Conservation (phyloP, 2,797 vertebrate genomes). For the Falco rusticolus region DNA sequence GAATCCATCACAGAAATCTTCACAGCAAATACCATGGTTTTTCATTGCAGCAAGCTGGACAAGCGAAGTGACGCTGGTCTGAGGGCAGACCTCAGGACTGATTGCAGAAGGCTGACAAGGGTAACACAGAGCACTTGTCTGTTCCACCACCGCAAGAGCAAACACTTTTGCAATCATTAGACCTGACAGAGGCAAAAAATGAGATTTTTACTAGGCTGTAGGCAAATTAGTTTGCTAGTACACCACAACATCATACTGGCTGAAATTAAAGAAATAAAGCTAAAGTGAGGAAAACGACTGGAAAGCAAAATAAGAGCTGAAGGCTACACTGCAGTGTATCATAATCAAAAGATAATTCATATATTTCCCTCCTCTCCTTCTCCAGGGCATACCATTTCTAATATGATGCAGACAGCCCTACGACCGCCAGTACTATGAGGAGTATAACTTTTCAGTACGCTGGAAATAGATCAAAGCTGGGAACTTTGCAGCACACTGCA, state of each 20-base stretch:
- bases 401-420: background rate
- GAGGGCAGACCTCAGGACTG: background rate
- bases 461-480: background rate
- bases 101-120: background rate
- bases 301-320: conserved; percentile 28
- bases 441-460: background rate
- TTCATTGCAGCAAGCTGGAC: background rate
- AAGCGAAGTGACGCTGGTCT: background rate
- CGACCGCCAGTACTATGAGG: background rate
- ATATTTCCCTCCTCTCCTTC: background rate
- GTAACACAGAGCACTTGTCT: background rate
- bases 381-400: background rate
- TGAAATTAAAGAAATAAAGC: conserved; percentile 48
- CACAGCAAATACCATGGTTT: background rate
- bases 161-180: conserved; percentile 19
- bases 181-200: conserved; percentile 6
- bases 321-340: background rate
- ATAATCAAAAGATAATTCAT: conserved; percentile 29
- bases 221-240: conserved; percentile 3
- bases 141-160: background rate
- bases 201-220: background rate
- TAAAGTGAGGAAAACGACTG: background rate
- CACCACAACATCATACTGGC: background rate
- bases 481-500: background rate
- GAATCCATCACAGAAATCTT: background rate